Evolutionary conservation across 1,140 invertebrate species (phyloP).

Genomic region (Hermetia illucens): DNA sequence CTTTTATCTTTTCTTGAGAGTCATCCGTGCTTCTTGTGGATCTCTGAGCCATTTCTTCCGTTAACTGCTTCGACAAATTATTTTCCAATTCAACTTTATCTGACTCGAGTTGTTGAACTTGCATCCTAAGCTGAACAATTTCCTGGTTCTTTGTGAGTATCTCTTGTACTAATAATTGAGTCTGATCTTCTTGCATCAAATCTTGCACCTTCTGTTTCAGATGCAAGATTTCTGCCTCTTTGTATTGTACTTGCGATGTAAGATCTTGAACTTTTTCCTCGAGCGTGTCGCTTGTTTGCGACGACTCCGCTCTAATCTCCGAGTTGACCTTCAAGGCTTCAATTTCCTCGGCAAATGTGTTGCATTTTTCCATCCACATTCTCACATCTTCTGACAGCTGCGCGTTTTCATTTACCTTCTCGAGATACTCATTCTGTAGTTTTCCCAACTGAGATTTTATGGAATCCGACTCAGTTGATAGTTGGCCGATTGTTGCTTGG

Average conservation of each 20-base stretch:
- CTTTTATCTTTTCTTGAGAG: slow-evolving; percentile 7
- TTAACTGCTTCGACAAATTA: slow-evolving; percentile 8
- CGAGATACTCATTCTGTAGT: slow-evolving; percentile 3
- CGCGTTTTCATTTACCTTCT: slow-evolving; percentile 11
- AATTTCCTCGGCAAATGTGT: too few species aligned
- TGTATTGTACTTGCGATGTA: slow-evolving; percentile 18
- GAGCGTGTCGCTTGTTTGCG: too few species aligned
- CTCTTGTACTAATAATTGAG: slow-evolving; percentile 25
- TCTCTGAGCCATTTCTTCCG: slow-evolving; percentile 8
- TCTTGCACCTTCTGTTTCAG: slow-evolving; percentile 31
- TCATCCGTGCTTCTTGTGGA: slow-evolving; percentile 11
- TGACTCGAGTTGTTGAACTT: slow-evolving; percentile 18
- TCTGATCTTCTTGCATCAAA: slow-evolving; percentile 29
- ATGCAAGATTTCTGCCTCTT: slow-evolving; percentile 27
- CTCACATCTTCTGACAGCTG: slow-evolving; percentile 6
- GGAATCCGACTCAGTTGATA: slow-evolving; percentile 4
- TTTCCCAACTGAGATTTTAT: slow-evolving; percentile 6
- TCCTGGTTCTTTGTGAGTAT: slow-evolving; percentile 29
- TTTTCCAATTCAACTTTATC: slow-evolving; percentile 12
- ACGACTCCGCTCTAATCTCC: neutral
- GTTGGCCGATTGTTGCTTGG: slow-evolving; percentile 4
- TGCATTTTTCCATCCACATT: slow-evolving; percentile 14
- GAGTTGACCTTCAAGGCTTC: too few species aligned
- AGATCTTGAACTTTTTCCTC: slow-evolving; percentile 12
- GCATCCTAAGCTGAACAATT: slow-evolving; percentile 19